These are phyloP conservation scores for Meloidogyne chitwoodi DNA, from an alignment of 1,140 invertebrate species.

Conservation along the genomic window DNA sequence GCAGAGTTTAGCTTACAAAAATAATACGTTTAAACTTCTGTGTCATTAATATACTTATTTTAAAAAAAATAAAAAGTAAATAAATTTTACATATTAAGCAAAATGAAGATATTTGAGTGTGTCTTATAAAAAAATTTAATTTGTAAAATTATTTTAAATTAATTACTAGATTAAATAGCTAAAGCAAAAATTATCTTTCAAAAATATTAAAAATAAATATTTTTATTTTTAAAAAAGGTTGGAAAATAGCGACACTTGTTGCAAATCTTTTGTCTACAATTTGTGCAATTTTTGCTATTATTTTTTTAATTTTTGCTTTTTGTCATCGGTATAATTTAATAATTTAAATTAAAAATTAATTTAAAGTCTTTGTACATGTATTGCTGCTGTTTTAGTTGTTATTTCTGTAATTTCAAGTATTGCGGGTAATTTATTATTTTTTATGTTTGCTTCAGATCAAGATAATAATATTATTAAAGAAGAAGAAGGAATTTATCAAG, in stretches of 20 bases:
- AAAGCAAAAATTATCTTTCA: too few relatives aligned
- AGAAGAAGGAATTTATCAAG: slow-evolving; percentile 56
- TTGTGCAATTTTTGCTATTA: slow-evolving; percentile 35
- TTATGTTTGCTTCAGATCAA: slow-evolving; percentile 52
- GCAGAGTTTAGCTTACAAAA: too few relatives aligned
- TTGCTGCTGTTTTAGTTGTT: slow-evolving; percentile 46
- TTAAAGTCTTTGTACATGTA: slow-evolving; percentile 44
- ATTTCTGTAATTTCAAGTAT: slow-evolving; percentile 45
- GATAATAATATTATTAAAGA: slow-evolving; percentile 58
- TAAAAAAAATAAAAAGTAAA: too few relatives aligned
- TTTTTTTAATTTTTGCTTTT: slow-evolving; percentile 55
- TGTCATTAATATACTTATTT: too few relatives aligned
- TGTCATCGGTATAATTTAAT: slow-evolving; percentile 40
- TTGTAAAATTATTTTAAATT: too few relatives aligned
- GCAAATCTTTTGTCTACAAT: slow-evolving; percentile 44
- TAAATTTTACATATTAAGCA: too few relatives aligned
- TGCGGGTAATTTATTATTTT: slow-evolving; percentile 47
- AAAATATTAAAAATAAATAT: too few relatives aligned
- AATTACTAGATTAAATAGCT: too few relatives aligned
- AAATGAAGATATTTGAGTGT: too few relatives aligned
- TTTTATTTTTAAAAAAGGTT: slow-evolving; percentile 40
- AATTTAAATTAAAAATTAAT: neutral
- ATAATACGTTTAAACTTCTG: too few relatives aligned
- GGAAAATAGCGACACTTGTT: slow-evolving; percentile 57
- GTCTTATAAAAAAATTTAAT: too few relatives aligned